Percentiles rank a stretch among this genome's conserved stretches.
These are phyloP conservation scores for Enteromius anoplus DNA, from an alignment of 2,797 vertebrate species.

Conservation along the genomic window DNA sequence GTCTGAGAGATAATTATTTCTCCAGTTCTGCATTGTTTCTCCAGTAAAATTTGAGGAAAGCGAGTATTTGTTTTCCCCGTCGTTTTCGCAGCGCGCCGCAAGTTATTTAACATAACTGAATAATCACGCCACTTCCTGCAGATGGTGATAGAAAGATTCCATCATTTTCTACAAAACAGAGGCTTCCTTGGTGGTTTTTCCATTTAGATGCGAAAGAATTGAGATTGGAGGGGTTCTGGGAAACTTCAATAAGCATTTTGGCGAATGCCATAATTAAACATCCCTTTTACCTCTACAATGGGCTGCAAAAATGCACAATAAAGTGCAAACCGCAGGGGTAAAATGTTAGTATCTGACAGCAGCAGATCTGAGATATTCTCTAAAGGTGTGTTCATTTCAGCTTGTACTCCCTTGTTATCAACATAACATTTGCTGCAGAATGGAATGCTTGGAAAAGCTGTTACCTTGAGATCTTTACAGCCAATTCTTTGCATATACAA, in stretches of 20 bases:
- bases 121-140: constrained; percentile 54
- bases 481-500: constrained; percentile 11
- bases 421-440: neutral
- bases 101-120: constrained; percentile 54
- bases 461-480: constrained; percentile 21
- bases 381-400: constrained; percentile 18
- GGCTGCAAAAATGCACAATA: neutral
- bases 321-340: neutral
- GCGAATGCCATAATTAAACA: constrained; percentile 15
- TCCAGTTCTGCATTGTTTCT: constrained; percentile 46
- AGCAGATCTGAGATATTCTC: constrained; percentile 17
- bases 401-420: constrained; percentile 7
- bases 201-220: constrained; percentile 28
- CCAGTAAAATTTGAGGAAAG: constrained; percentile 45
- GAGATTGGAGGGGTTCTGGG: neutral
- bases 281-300: neutral
- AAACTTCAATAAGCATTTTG: constrained; percentile 3
- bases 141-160: constrained; percentile 61
- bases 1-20: constrained; percentile 54
- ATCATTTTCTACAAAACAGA: constrained; percentile 51
- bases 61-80: constrained; percentile 35
- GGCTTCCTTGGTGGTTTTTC: constrained; percentile 10
- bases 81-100: constrained; percentile 4
- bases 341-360: constrained; percentile 10
- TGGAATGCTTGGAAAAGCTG: constrained; percentile 13